phyloP scores from a whole-genome alignment of 2,113 vertebrate species.

The Hippocampus comes region DNA sequence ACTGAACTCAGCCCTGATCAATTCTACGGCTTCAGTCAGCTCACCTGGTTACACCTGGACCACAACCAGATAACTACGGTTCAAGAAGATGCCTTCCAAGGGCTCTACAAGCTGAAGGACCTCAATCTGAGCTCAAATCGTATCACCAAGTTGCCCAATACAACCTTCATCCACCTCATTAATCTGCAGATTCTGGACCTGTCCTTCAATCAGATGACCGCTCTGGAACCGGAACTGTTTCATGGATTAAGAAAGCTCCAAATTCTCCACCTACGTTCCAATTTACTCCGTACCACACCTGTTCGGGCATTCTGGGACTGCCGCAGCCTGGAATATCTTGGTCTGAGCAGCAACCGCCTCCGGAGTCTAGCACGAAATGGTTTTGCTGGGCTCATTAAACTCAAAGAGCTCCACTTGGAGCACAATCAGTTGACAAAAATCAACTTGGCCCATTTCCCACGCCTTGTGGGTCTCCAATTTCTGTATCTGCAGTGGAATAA shows the following conservation, averaged over 20 bases:
- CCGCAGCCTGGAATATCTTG: constrained; percentile 96
- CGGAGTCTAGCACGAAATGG: constrained; percentile 95
- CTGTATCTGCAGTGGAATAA: constrained; percentile 99
- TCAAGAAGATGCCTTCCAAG: constrained; percentile 97
- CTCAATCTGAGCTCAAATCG: constrained; percentile 98
- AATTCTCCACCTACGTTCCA: constrained; percentile 94
- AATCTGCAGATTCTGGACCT: constrained; percentile 98
- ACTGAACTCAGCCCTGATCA: constrained; percentile 93
- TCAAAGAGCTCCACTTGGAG: constrained; percentile 97
- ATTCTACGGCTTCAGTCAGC: constrained; percentile 96
- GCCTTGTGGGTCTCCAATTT: constrained; percentile 90
- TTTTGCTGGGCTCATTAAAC: constrained; percentile 97
- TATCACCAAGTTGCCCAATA: constrained; percentile 98
- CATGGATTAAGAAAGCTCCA: constrained; percentile 96
- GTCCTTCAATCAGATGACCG: constrained; percentile 97
- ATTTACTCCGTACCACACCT: constrained; percentile 95
- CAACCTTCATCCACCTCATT: constrained; percentile 99
- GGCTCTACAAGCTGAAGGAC: constrained; percentile 98
- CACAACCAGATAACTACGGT: constrained; percentile 97
- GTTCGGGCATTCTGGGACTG: constrained; percentile 98
- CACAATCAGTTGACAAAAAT: constrained; percentile 99
- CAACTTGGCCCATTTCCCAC: constrained; percentile 98
- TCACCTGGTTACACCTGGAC: constrained; percentile 98
- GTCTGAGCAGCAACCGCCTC: constrained; percentile 94
- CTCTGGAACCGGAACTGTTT: constrained; percentile 94